Conservation (phyloP, 2,888 invertebrate species). For the Standfussiana lucernea region DNA sequence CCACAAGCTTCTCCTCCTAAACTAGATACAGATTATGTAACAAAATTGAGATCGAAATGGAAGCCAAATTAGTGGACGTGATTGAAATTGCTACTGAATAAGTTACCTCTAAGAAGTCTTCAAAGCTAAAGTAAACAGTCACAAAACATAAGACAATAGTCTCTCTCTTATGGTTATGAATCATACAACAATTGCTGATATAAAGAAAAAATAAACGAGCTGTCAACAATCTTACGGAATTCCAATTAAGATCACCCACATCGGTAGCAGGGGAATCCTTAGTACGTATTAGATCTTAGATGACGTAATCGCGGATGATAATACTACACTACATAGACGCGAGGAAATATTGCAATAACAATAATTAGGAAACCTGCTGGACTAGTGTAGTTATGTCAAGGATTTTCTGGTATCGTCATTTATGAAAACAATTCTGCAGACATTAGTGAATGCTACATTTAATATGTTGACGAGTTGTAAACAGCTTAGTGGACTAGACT, state of each 20-base stretch:
- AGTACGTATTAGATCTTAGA: not conserved
- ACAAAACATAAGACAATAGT: not conserved
- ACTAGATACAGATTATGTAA: not conserved
- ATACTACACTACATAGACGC: conserved; percentile 6
- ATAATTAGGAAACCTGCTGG: conserved; percentile 22
- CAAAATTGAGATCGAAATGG: not conserved
- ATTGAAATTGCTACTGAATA: not conserved
- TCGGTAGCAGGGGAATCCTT: conserved; percentile 18
- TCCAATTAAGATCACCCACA: not conserved
- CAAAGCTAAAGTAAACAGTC: not conserved
- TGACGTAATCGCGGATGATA: conserved; percentile 21
- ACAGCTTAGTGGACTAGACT: not conserved
- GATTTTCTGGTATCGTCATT: conserved; percentile 9
- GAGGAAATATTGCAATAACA: conserved; percentile 37
- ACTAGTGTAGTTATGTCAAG: conserved; percentile 58
- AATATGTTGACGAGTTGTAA: not conserved
- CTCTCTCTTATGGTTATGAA: not conserved
- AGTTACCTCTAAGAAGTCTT: not conserved
- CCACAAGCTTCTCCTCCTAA: no score
- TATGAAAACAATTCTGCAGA: not conserved
- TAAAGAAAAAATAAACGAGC: not conserved
- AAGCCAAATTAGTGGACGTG: no score
- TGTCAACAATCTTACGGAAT: not conserved
- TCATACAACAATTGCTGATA: not conserved
- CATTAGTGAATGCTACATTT: not conserved